phyloP scores from a whole-genome alignment of 2,113 vertebrate genomes.

The Harpagus bidentatus region DNA sequence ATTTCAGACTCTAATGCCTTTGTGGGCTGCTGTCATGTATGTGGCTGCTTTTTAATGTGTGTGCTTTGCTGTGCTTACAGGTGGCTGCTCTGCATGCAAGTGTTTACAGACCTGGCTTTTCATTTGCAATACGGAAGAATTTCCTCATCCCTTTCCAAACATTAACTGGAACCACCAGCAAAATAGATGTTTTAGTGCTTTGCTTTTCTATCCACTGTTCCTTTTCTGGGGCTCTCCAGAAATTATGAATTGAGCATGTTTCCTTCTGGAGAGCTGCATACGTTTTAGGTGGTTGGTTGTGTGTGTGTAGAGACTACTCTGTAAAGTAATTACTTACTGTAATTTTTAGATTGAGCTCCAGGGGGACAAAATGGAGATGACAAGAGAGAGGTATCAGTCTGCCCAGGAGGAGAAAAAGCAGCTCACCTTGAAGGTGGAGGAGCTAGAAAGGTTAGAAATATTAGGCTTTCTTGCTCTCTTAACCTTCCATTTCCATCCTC shows the following conservation, averaged over 20 bases:
- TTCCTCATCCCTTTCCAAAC: not conserved
- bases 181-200: not conserved
- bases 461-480: not conserved
- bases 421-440: slow-evolving; percentile 84
- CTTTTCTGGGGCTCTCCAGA: not conserved
- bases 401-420: slow-evolving; percentile 89
- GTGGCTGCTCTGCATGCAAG: not conserved
- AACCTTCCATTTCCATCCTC: not conserved
- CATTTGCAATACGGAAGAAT: not conserved
- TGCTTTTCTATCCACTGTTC: not conserved
- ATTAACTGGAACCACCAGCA: not conserved
- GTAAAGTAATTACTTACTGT: slow-evolving; percentile 59
- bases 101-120: not conserved
- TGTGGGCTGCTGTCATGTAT: not conserved
- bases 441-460: slow-evolving; percentile 84
- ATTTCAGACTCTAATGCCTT: not conserved
- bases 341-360: slow-evolving; percentile 89
- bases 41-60: not conserved
- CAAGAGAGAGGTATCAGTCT: slow-evolving; percentile 83
- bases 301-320: not conserved
- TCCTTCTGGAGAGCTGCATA: not conserved
- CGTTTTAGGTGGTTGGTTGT: not conserved
- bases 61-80: slow-evolving; percentile 14
- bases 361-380: slow-evolving; percentile 83
- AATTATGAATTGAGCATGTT: not conserved